A percentile compares a stretch with the other conserved stretches of the same genome.
Evolutionary conservation across 2,797 vertebrate genomes (phyloP).

Genomic region (Discoglossus pictus): DNA sequence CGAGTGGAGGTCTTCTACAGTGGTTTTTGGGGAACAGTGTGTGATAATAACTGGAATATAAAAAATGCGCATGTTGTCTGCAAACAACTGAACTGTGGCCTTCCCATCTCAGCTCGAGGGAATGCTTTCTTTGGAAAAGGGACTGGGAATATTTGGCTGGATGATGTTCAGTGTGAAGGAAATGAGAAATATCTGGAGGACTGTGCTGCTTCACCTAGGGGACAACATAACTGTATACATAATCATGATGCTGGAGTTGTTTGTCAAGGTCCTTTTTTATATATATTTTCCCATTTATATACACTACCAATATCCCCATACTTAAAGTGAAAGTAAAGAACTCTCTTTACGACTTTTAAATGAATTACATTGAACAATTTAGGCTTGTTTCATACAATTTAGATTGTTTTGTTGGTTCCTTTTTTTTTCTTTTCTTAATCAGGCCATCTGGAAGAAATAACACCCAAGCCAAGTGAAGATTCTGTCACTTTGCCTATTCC

Average conservation of each 20-base stretch:
- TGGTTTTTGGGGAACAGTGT: slow-evolving; percentile 57
- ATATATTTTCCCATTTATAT: no score
- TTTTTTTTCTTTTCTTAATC: no score
- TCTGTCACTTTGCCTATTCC: no score
- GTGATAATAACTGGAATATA: slow-evolving; percentile 55
- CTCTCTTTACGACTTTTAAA: neutral
- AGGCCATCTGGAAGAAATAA: no score
- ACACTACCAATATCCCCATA: no score
- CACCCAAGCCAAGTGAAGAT: no score
- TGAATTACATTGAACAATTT: no score
- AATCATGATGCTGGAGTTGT: slow-evolving; percentile 57
- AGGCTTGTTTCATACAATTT: no score
- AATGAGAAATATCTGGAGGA: slow-evolving; percentile 50
- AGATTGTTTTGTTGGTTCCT: no score
- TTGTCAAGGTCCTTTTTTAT: slow-evolving; percentile 62
- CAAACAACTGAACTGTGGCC: slow-evolving; percentile 53
- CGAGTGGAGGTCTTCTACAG: slow-evolving; percentile 51
- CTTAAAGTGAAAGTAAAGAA: no score
- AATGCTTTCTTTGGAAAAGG: slow-evolving; percentile 27
- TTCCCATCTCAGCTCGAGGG: fast-evolving
- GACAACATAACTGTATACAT: slow-evolving; percentile 63
- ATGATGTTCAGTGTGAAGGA: slow-evolving; percentile 54
- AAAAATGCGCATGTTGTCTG: slow-evolving; percentile 50
- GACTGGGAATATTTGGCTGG: slow-evolving; percentile 56
- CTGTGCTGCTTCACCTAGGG: slow-evolving; percentile 55